Conservation (phyloP, 1,140 invertebrate species). For the Rhagoletis zephyria region DNA sequence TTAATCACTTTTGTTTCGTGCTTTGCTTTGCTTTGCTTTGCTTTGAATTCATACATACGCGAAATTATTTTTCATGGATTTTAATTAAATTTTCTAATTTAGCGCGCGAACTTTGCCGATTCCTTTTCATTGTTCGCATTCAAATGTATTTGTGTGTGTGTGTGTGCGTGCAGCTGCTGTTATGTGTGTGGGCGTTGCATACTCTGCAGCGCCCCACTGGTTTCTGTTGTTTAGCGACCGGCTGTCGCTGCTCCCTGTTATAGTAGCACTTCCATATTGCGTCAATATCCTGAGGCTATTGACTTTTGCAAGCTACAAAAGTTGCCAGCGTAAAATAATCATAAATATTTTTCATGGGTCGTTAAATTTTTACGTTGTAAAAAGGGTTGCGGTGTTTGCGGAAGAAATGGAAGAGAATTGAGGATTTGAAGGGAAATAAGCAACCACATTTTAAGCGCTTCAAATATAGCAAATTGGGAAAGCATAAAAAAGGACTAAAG, state of each 20-base stretch:
- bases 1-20: slow-evolving; percentile 48
- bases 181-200: not conserved
- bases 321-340: slow-evolving; percentile 48
- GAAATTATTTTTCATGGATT: slow-evolving; percentile 54
- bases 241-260: not conserved
- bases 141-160: not conserved
- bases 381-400: not conserved
- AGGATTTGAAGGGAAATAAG: slow-evolving; percentile 25
- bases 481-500: too few relatives aligned
- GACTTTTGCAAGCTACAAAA: slow-evolving; percentile 49
- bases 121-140: slow-evolving; percentile 14
- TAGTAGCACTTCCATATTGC: slow-evolving; percentile 35
- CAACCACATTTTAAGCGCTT: not conserved
- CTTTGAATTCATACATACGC: slow-evolving; percentile 48
- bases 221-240: slow-evolving; percentile 3
- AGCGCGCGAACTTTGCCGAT: slow-evolving; percentile 33
- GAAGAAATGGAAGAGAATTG: not conserved
- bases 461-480: not conserved
- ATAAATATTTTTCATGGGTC: slow-evolving; percentile 41
- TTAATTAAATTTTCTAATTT: slow-evolving; percentile 59
- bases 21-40: slow-evolving; percentile 52
- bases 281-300: slow-evolving; percentile 57
- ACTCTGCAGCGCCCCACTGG: not conserved
- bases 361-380: slow-evolving; percentile 13
- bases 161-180: not conserved